Conservation (phyloP, 2,113 vertebrate species). For the Felis chaus region DNA sequence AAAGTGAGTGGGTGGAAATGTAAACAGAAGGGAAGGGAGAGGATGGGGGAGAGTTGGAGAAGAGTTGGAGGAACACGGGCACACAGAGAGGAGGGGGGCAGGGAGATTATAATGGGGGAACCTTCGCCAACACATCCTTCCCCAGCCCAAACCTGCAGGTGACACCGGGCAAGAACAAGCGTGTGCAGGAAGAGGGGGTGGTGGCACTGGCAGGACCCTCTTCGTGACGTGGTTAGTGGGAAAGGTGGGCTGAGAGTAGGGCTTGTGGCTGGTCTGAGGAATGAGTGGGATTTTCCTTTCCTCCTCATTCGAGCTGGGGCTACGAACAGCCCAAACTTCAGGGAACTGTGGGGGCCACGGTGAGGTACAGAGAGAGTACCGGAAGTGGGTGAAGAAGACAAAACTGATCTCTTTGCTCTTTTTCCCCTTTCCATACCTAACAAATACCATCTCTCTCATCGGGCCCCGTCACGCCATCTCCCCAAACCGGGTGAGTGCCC, state of each 20-base stretch:
- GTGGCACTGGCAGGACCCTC: fast-evolving
- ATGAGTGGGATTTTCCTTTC: not conserved
- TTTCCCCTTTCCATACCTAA: not conserved
- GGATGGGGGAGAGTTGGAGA: not conserved
- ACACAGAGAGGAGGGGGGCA: not conserved
- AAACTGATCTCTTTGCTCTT: not conserved
- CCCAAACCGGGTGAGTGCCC: not conserved
- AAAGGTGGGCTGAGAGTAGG: not conserved
- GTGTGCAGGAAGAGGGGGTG: fast-evolving
- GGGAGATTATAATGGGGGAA: not conserved
- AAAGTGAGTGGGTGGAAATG: not conserved
- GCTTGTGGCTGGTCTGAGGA: not conserved
- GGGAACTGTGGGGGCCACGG: not conserved
- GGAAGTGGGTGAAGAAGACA: not conserved
- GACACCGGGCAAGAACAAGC: not conserved
- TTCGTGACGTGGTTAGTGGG: too few relatives aligned
- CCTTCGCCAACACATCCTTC: not conserved
- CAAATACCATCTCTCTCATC: not conserved
- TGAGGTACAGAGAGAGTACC: not conserved
- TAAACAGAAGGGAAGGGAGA: not conserved
- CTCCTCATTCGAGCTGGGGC: not conserved
- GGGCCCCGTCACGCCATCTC: not conserved
- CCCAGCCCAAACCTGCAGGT: not conserved
- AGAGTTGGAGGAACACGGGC: not conserved
- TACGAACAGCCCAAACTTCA: not conserved